Conservation (phyloP, 2,888 invertebrate species). For the Ochropacha duplaris region DNA sequence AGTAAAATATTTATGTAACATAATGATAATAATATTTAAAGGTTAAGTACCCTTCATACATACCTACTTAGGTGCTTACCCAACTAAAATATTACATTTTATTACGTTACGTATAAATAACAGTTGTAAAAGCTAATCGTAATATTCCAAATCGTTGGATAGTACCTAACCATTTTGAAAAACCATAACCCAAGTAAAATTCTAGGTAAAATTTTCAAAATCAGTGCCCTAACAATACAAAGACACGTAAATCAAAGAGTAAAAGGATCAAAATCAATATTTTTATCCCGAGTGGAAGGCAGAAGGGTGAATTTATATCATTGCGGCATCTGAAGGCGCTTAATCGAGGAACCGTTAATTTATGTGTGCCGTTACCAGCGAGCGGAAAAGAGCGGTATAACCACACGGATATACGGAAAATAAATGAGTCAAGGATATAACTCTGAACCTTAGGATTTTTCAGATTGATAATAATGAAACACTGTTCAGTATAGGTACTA, state of each 20-base stretch:
- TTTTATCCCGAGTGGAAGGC: constrained; percentile 27
- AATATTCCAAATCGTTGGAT: no score
- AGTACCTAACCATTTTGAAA: no score
- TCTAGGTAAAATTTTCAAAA: no score
- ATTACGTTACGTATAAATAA: not conserved
- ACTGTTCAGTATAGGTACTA: constrained; percentile 1
- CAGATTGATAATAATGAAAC: constrained; percentile 10
- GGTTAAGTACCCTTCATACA: no score
- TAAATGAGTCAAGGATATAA: constrained; percentile 12
- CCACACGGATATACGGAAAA: constrained; percentile 13
- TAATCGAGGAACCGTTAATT: constrained; percentile 49
- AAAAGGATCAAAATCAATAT: constrained; percentile 36
- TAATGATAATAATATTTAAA: no score
- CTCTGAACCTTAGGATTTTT: constrained; percentile 5
- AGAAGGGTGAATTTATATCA: constrained; percentile 53
- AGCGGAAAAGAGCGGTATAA: constrained; percentile 20
- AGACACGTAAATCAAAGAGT: constrained; percentile 7
- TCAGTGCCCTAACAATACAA: not conserved
- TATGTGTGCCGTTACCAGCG: constrained; percentile 28
- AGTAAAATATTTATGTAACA: no score
- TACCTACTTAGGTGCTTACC: not conserved
- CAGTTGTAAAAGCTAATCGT: not conserved
- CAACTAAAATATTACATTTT: not conserved
- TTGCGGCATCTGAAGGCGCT: constrained; percentile 43
- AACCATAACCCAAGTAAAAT: no score